Conservation (phyloP, 2,797 vertebrate genomes). For the Bovichtus diacanthus region DNA sequence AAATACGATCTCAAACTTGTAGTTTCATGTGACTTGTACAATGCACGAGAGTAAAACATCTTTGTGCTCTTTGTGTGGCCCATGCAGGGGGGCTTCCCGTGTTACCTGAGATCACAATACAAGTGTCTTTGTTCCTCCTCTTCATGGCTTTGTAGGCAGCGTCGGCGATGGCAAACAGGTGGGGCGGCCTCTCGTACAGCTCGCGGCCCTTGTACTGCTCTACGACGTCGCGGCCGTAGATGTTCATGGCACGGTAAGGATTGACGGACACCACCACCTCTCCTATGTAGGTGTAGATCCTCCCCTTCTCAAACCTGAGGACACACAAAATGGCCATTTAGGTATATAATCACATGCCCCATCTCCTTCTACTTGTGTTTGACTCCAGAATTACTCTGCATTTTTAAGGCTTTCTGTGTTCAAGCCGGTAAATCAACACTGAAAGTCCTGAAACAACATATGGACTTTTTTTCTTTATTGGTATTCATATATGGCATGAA, state of each 20-base stretch:
- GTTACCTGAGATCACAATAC: conserved; percentile 98
- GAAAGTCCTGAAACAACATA: neutral
- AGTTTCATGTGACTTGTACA: neutral
- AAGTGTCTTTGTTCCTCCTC: conserved; percentile 97
- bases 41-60: neutral
- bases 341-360: no score
- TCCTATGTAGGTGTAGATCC: conserved; percentile 96
- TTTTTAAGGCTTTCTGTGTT: neutral
- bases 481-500: no score
- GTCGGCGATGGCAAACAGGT: conserved; percentile 97
- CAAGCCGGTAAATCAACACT: neutral
- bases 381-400: neutral
- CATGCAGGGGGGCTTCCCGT: conserved; percentile 15
- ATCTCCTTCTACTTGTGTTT: neutral
- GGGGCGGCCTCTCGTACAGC: conserved; percentile 96
- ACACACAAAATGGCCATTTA: neutral
- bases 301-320: conserved; percentile 95
- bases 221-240: conserved; percentile 92
- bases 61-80: neutral
- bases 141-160: conserved; percentile 99
- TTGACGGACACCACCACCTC: conserved; percentile 98
- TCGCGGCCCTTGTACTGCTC: conserved; percentile 97
- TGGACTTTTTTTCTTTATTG: neutral
- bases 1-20: neutral
- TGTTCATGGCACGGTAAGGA: conserved; percentile 95